Conservation (phyloP, 2,888 invertebrate genomes). For the Drosophila hawaiiensis region DNA sequence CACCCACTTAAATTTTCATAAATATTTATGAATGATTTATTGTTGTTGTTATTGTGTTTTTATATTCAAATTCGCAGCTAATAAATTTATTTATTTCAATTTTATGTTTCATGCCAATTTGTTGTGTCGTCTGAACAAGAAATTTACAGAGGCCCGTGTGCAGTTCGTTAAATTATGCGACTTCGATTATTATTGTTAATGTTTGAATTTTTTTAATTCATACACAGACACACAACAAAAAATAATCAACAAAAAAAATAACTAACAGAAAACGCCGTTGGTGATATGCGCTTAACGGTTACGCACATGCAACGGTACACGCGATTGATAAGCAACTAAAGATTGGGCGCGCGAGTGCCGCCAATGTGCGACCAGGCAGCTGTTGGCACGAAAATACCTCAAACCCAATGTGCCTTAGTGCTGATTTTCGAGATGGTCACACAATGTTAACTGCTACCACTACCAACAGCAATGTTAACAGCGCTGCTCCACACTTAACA, state of each 20-base stretch:
- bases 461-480: constrained; percentile 5
- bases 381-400: constrained; percentile 27
- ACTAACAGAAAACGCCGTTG: constrained; percentile 50
- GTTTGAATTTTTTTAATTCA: constrained; percentile 33
- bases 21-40: constrained; percentile 33
- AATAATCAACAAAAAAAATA: constrained; percentile 40
- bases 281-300: constrained; percentile 37
- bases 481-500: constrained; percentile 30
- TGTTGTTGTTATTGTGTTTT: constrained; percentile 21
- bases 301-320: constrained; percentile 58
- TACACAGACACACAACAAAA: constrained; percentile 41
- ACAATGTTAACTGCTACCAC: constrained; percentile 25
- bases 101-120: constrained; percentile 30
- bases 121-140: constrained; percentile 4
- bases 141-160: constrained; percentile 14
- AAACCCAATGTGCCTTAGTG: neutral
- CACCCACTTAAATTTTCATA: constrained; percentile 26
- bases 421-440: neutral
- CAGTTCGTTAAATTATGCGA: constrained; percentile 25
- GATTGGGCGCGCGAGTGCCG: constrained; percentile 49
- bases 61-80: constrained; percentile 33
- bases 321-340: constrained; percentile 67
- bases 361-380: constrained; percentile 30
- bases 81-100: constrained; percentile 36
- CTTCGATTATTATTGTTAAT: constrained; percentile 33